A percentile compares a stretch with the other conserved stretches of the same genome.
These are phyloP conservation scores for Lathronympha strigana DNA, from an alignment of 2,888 invertebrate genomes.

Conservation along the genomic window DNA sequence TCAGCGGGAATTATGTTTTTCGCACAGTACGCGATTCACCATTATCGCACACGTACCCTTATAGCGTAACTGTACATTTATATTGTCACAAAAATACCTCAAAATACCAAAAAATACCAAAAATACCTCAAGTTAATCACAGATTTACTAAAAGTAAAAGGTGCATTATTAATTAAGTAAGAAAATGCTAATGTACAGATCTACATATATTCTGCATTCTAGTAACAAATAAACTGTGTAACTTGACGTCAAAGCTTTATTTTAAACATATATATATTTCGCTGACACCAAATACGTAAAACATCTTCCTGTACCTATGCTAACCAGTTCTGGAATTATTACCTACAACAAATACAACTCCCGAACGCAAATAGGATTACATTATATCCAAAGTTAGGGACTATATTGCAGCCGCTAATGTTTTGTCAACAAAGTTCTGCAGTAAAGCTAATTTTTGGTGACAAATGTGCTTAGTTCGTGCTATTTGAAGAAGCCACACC, in stretches of 20 bases:
- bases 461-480: slow-evolving; percentile 6
- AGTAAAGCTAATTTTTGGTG: slow-evolving; percentile 2
- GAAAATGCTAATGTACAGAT: neutral
- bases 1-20: slow-evolving; percentile 41
- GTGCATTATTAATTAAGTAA: too few species aligned
- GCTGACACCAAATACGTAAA: neutral
- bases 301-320: neutral
- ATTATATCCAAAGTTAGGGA: slow-evolving; percentile 12
- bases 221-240: neutral
- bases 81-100: neutral
- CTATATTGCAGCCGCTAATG: slow-evolving; percentile 9
- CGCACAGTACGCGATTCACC: slow-evolving; percentile 2
- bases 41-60: neutral
- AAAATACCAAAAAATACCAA: too few species aligned
- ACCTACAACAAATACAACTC: slow-evolving; percentile 14
- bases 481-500: slow-evolving; percentile 35
- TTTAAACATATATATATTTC: too few species aligned
- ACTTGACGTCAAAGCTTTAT: too few species aligned
- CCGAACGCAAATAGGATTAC: slow-evolving; percentile 10
- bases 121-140: too few species aligned
- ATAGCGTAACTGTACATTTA: neutral
- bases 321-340: neutral
- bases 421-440: slow-evolving; percentile 11
- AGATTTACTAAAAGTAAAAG: too few species aligned
- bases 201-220: neutral